phyloP scores from a whole-genome alignment of 2,113 vertebrate genomes.

The Accipiter cooperii region DNA sequence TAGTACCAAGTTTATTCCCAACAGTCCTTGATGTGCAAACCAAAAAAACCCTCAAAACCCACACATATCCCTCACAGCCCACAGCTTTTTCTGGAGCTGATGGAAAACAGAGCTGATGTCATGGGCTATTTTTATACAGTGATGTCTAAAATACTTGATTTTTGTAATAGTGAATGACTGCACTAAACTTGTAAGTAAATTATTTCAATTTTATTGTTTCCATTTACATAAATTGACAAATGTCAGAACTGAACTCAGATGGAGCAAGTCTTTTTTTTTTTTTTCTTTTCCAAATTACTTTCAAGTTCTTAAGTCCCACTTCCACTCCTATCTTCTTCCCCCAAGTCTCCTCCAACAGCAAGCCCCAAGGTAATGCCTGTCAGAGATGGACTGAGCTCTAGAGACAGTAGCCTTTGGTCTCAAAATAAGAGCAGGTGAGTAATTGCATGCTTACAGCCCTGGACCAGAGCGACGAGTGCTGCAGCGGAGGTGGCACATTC shows the following conservation, averaged over 20 bases:
- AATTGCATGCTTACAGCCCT: rapidly evolving
- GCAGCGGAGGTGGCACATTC: neutral
- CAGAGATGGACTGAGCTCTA: neutral
- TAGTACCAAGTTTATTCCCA: neutral
- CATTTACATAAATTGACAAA: neutral
- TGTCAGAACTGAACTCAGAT: neutral
- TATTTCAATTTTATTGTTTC: neutral
- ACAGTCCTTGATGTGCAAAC: neutral
- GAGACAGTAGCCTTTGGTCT: neutral
- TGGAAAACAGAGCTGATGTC: constrained; percentile 14
- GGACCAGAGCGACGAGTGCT: neutral
- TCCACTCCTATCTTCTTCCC: neutral
- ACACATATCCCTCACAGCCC: neutral
- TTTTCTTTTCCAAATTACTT: neutral
- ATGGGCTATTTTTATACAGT: neutral
- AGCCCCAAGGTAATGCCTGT: neutral
- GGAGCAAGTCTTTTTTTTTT: neutral
- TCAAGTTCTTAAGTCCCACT: neutral
- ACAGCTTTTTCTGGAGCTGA: constrained; percentile 5
- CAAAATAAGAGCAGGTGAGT: neutral
- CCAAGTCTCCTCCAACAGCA: neutral
- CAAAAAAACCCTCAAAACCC: neutral
- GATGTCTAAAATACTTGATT: neutral
- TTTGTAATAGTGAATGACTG: neutral
- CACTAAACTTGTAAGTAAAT: neutral